Conservation (phyloP, 2,113 vertebrate species). For the Engystomops pustulosus region DNA sequence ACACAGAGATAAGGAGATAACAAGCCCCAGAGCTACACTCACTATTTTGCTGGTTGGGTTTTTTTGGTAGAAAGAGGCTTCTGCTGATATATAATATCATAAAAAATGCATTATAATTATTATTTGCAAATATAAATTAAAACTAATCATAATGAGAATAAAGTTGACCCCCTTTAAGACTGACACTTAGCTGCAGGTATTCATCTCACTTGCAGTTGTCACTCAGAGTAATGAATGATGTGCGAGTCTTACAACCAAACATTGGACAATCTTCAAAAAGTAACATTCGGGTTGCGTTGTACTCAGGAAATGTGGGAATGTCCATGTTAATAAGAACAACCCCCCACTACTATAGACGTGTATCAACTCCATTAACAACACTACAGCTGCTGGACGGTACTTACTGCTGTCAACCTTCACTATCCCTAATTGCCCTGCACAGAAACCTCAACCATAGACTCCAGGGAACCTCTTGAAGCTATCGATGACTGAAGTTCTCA, state of each 20-base stretch:
- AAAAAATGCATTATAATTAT: no score
- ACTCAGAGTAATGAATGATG: conserved; percentile 39
- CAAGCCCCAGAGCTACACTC: no score
- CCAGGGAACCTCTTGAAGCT: not conserved
- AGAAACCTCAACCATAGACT: not conserved
- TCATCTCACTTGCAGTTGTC: conserved; percentile 19
- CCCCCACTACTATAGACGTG: not conserved
- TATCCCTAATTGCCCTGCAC: not conserved
- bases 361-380: not conserved
- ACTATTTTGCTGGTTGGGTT: no score
- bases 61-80: no score
- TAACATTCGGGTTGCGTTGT: conserved; percentile 22
- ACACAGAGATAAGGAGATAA: no score
- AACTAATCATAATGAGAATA: no score
- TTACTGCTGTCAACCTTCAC: conserved; percentile 38
- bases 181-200: not conserved
- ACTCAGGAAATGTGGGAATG: conserved; percentile 35
- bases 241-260: conserved; percentile 11
- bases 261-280: conserved; percentile 2
- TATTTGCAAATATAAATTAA: no score
- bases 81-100: no score
- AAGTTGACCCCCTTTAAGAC: not conserved
- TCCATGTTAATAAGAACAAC: conserved; percentile 18
- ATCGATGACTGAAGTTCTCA: not conserved
- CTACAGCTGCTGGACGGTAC: conserved; percentile 18